phyloP scores from a whole-genome alignment of 1,140 invertebrate species.

The Littorina saxatilis region DNA sequence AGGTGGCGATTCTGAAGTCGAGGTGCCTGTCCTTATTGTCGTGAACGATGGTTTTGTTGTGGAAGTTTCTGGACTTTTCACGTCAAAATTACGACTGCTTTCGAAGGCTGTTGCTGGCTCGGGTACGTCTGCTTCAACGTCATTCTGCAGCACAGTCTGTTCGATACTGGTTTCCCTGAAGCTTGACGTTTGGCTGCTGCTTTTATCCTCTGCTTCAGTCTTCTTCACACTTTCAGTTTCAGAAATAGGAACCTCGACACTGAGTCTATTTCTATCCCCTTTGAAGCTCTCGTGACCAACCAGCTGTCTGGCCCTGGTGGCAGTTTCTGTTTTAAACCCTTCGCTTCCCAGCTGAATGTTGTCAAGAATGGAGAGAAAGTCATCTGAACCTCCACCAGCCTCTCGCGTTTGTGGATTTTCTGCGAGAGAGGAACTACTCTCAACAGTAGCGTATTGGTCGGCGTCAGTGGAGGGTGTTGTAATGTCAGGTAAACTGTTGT shows the following conservation, averaged over 20 bases:
- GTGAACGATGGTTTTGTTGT: neutral
- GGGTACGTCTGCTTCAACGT: too few relatives aligned
- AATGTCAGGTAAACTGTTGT: neutral
- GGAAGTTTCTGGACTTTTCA: too few relatives aligned
- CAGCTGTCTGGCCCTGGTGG: neutral
- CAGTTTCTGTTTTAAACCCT: neutral
- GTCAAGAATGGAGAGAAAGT: slow-evolving; percentile 32
- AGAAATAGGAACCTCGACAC: neutral
- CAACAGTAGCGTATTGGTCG: neutral
- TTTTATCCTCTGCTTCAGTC: too few relatives aligned
- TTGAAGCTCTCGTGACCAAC: neutral
- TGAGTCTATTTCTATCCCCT: neutral
- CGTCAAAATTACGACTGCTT: too few relatives aligned
- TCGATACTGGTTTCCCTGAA: too few relatives aligned
- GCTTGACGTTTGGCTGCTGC: too few relatives aligned
- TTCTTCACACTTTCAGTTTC: too few relatives aligned
- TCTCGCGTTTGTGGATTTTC: neutral
- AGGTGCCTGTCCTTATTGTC: neutral
- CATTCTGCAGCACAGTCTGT: too few relatives aligned
- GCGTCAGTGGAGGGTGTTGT: neutral
- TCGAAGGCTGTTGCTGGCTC: too few relatives aligned
- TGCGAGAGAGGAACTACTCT: neutral
- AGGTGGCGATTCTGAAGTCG: neutral
- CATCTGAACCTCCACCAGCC: neutral
- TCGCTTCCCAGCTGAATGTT: slow-evolving; percentile 26